A percentile compares a stretch with the other conserved stretches of the same genome.
Conservation (phyloP, 1,140 invertebrate genomes). For the Drosophila pruinosa region DNA sequence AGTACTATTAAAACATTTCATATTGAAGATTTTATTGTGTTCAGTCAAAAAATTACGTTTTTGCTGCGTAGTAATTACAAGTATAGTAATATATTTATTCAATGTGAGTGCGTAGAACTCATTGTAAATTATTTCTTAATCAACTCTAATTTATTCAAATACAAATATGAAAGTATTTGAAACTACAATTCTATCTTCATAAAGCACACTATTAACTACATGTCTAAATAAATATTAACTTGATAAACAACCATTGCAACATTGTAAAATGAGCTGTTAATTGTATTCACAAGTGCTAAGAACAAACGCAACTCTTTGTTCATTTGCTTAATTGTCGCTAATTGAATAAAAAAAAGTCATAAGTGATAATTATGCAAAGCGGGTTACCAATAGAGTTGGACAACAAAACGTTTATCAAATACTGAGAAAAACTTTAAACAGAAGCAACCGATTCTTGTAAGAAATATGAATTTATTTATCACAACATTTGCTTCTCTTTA, state of each 20-base stretch:
- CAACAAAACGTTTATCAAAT: not conserved
- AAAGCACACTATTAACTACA: too few species aligned
- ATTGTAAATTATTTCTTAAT: too few species aligned
- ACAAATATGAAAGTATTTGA: too few species aligned
- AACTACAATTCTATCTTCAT: too few species aligned
- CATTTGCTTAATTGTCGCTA: slow-evolving; percentile 42
- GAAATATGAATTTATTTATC: slow-evolving; percentile 1
- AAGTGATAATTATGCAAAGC: slow-evolving; percentile 8
- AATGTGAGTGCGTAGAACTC: too few species aligned
- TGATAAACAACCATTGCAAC: slow-evolving; percentile 9
- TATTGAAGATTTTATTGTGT: not conserved
- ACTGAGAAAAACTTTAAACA: slow-evolving; percentile 11
- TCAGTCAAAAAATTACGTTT: not conserved
- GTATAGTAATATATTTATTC: too few species aligned
- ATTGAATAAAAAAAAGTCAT: slow-evolving; percentile 48
- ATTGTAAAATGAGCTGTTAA: slow-evolving; percentile 15
- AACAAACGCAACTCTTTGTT: slow-evolving; percentile 53
- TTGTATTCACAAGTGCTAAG: slow-evolving; percentile 12
- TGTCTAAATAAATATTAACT: slow-evolving; percentile 25
- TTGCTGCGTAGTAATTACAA: not conserved
- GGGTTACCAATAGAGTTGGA: not conserved
- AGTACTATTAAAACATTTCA: not conserved
- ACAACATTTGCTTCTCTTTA: not conserved
- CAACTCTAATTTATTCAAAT: too few species aligned
- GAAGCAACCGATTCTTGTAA: not conserved